These are phyloP conservation scores for Atlantisia rogersi DNA, from an alignment of 2,113 vertebrate species.

Conservation along the genomic window DNA sequence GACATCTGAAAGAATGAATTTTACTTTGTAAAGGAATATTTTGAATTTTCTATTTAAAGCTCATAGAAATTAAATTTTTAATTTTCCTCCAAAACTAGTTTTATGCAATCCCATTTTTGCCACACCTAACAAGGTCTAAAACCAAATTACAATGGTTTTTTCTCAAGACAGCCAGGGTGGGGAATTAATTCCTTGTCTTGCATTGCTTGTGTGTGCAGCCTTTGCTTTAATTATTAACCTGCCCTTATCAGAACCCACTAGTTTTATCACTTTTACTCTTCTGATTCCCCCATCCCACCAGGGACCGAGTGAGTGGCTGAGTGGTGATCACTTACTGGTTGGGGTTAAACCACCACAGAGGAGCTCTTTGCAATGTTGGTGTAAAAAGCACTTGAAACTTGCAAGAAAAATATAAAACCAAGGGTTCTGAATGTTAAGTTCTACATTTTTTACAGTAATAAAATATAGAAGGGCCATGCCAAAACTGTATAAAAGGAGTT, in stretches of 20 bases:
- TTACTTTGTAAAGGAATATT: background rate
- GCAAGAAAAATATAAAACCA: slow-evolving; percentile 34
- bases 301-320: too few species aligned
- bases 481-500: slow-evolving; percentile 35
- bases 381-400: slow-evolving; percentile 5
- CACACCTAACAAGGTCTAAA: background rate
- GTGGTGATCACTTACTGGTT: too few species aligned
- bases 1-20: background rate
- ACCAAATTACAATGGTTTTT: background rate
- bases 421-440: slow-evolving; percentile 38
- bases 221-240: too few species aligned
- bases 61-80: background rate
- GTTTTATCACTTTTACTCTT: too few species aligned
- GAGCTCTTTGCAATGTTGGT: background rate
- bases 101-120: background rate
- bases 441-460: background rate
- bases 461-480: slow-evolving; percentile 26
- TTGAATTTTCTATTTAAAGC: background rate
- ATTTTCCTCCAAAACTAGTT: background rate
- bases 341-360: too few species aligned
- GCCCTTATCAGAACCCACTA: too few species aligned
- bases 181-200: too few species aligned
- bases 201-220: too few species aligned
- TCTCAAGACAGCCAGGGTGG: background rate
- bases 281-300: too few species aligned